These are phyloP conservation scores for Alauda arvensis DNA, from an alignment of 2,797 vertebrate species.

Conservation along the genomic window DNA sequence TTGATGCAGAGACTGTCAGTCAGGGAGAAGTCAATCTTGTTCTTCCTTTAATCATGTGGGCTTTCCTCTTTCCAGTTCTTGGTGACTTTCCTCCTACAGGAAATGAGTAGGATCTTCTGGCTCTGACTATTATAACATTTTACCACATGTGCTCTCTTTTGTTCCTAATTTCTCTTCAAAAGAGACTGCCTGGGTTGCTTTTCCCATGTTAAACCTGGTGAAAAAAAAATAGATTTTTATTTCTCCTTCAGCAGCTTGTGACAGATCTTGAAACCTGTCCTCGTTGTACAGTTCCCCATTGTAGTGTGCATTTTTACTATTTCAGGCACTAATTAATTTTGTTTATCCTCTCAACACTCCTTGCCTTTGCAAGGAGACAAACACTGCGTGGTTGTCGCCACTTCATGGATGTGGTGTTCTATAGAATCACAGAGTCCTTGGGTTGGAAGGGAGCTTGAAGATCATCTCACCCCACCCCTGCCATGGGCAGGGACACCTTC, in stretches of 20 bases:
- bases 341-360: neutral
- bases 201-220: neutral
- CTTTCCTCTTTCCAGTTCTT: constrained; percentile 38
- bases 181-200: neutral
- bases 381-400: neutral
- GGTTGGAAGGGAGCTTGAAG: neutral
- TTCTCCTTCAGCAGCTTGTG: constrained; percentile 1
- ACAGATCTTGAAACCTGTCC: neutral
- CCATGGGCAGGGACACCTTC: neutral
- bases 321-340: neutral
- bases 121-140: constrained; percentile 36
- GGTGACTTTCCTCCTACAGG: constrained; percentile 38
- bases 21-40: constrained; percentile 22
- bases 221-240: neutral
- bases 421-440: neutral
- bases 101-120: constrained; percentile 37
- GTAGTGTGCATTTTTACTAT: neutral
- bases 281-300: neutral
- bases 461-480: too few species aligned
- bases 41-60: constrained; percentile 39
- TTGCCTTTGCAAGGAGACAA: neutral
- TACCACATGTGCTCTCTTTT: constrained; percentile 27
- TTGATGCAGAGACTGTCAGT: constrained; percentile 35
- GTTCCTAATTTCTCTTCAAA: constrained; percentile 45
- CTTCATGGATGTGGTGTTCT: rapidly evolving